Conservation (phyloP, 2,113 vertebrate species). For the Zosterops japonicus region DNA sequence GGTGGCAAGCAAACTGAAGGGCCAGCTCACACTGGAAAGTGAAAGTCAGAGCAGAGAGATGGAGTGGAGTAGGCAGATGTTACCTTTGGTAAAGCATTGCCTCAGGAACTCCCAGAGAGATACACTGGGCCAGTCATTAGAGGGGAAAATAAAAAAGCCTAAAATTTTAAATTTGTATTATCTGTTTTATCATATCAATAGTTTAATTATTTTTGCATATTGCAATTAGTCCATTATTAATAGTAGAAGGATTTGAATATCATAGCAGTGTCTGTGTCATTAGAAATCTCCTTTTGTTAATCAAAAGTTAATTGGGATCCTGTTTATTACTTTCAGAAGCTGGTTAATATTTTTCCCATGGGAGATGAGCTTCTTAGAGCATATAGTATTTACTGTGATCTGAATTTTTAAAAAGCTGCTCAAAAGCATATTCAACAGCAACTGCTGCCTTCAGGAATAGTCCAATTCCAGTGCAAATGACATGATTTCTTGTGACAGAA, state of each 20-base stretch:
- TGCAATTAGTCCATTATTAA: not conserved
- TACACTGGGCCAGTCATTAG: not conserved
- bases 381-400: not conserved
- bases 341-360: not conserved
- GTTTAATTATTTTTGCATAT: not conserved
- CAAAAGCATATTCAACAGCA: not conserved
- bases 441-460: not conserved
- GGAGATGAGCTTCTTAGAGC: not conserved
- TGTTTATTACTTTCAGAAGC: not conserved
- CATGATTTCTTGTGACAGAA: not conserved
- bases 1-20: not conserved
- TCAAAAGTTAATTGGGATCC: not conserved
- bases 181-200: not conserved
- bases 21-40: not conserved
- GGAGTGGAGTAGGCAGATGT: not conserved
- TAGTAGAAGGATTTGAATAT: not conserved
- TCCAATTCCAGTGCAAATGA: not conserved
- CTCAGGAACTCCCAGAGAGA: not conserved
- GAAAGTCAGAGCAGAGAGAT: not conserved
- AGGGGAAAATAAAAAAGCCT: rapidly evolving
- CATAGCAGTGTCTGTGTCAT: not conserved
- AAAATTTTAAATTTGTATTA: not conserved
- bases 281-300: not conserved
- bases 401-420: not conserved
- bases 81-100: not conserved